Percentiles rank a stretch among this genome's conserved stretches.
phyloP scores from a whole-genome alignment of 2,888 invertebrate species.

The Pteria penguin region DNA sequence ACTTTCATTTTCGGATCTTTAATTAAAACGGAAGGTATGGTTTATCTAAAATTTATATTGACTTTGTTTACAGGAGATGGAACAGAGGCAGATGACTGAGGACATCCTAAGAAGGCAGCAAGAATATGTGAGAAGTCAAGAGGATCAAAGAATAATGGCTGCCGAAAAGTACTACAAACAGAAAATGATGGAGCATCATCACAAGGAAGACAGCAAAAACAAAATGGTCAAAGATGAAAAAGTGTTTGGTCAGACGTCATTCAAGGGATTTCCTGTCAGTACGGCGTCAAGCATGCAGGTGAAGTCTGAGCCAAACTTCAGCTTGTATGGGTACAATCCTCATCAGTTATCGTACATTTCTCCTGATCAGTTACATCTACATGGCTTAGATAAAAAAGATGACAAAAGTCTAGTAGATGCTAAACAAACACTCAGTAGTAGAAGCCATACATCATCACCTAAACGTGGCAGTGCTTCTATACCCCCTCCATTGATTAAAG shows the following conservation, averaged over 20 bases:
- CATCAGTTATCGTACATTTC: conserved; percentile 78
- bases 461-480: conserved; percentile 56
- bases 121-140: conserved; percentile 10
- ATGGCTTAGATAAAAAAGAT: conserved; percentile 66
- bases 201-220: not conserved
- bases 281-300: conserved; percentile 17
- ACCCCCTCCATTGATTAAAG: conserved; percentile 70
- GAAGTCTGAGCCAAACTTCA: conserved; percentile 69
- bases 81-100: conserved; percentile 33
- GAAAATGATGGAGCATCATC: conserved; percentile 14
- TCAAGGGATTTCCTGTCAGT: conserved; percentile 20
- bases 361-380: conserved; percentile 76
- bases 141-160: not conserved
- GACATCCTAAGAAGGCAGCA: conserved; percentile 34
- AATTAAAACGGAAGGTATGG: too few relatives aligned
- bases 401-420: conserved; percentile 58
- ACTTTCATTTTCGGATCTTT: too few relatives aligned
- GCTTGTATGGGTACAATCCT: conserved; percentile 80
- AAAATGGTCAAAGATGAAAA: not conserved
- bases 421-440: conserved; percentile 44
- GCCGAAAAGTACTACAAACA: conserved; percentile 26
- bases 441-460: conserved; percentile 45
- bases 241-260: conserved; percentile 39
- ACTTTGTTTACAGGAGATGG: conserved; percentile 33
- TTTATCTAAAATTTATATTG: too few relatives aligned